Evolutionary conservation across 2,888 invertebrate genomes (phyloP).

Genomic region (Epsilonema sp.): DNA sequence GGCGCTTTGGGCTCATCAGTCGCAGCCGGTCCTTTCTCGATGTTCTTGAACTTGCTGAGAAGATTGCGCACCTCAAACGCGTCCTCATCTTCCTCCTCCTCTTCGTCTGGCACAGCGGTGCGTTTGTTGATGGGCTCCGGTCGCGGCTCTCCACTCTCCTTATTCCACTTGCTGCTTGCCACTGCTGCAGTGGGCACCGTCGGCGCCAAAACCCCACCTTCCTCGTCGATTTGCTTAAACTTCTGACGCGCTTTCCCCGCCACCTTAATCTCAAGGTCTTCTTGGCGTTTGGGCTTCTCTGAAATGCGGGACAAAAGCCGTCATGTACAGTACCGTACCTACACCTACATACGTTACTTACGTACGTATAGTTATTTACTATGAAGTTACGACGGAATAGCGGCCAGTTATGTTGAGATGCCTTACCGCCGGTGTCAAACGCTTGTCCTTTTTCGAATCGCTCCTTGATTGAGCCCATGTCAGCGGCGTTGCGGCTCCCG

Average conservation of each 20-base stretch:
- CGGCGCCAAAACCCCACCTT: conserved; percentile 16
- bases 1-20: conserved; percentile 5
- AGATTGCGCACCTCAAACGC: conserved; percentile 28
- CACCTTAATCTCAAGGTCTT: conserved; percentile 25
- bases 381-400: not conserved
- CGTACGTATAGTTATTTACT: not conserved
- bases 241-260: conserved; percentile 66
- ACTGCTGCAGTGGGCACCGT: conserved; percentile 1
- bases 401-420: too few species aligned
- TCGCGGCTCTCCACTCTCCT: conserved; percentile 3
- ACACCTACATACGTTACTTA: not conserved
- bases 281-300: conserved; percentile 10
- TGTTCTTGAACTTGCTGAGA: conserved; percentile 28
- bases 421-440: not conserved
- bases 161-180: not conserved
- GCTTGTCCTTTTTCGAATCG: conserved; percentile 15
- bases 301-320: too few species aligned
- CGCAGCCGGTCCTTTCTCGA: conserved; percentile 14
- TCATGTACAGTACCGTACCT: too few species aligned
- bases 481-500: too few species aligned
- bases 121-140: conserved; percentile 23
- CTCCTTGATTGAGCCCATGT: conserved; percentile 17
- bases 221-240: conserved; percentile 68
- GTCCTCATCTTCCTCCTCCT: conserved; percentile 17
- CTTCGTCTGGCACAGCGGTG: conserved; percentile 11